phyloP scores from a whole-genome alignment of 2,888 invertebrate genomes.

The Macrosiphum euphorbiae region DNA sequence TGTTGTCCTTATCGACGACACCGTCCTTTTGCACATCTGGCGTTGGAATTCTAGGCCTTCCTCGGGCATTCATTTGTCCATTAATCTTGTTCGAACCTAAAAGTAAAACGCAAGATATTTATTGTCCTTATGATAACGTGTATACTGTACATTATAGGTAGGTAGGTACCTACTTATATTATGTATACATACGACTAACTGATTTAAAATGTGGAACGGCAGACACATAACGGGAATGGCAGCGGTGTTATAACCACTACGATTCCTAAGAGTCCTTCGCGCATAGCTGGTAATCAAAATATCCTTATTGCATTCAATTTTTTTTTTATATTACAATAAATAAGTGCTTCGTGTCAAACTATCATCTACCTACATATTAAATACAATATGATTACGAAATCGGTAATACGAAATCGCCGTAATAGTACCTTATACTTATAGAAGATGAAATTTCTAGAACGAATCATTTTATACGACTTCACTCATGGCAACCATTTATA shows the following conservation, averaged over 20 bases:
- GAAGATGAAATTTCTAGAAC: too few relatives aligned
- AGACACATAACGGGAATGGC: slow-evolving; percentile 53
- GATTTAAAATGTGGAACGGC: slow-evolving; percentile 60
- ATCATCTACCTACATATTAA: not conserved
- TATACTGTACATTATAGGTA: not conserved
- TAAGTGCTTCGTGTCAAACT: not conserved
- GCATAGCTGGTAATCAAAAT: not conserved
- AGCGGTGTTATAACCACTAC: not conserved
- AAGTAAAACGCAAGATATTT: slow-evolving; percentile 65
- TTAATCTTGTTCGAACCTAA: slow-evolving; percentile 80
- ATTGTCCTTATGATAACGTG: slow-evolving; percentile 20
- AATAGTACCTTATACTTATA: not conserved
- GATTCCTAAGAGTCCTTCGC: not conserved
- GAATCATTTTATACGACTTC: too few relatives aligned
- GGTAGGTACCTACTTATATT: not conserved
- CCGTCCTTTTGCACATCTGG: slow-evolving; percentile 87
- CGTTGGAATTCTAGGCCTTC: slow-evolving; percentile 89
- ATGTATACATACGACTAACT: slow-evolving; percentile 10
- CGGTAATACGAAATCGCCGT: not conserved
- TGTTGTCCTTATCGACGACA: slow-evolving; percentile 48
- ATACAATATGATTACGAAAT: not conserved
- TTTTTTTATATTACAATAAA: not conserved
- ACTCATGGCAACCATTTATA: too few relatives aligned
- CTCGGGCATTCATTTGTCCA: slow-evolving; percentile 80
- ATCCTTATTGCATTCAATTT: not conserved